phyloP scores from a whole-genome alignment of 2,797 vertebrate species.

The Philypnodon macrostomus region DNA sequence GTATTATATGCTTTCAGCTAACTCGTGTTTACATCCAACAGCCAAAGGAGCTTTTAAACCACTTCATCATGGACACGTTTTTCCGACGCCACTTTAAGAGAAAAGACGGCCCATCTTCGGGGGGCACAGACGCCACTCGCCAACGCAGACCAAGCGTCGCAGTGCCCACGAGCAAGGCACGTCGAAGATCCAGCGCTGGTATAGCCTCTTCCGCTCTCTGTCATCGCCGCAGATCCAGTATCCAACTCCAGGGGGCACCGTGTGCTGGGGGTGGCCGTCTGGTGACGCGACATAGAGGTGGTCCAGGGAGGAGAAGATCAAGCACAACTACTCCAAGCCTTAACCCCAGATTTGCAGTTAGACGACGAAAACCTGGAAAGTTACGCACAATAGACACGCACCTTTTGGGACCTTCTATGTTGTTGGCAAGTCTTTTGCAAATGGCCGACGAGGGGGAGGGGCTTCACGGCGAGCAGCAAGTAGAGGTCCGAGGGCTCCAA shows the following conservation, averaged over 20 bases:
- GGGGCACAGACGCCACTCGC: constrained; percentile 7
- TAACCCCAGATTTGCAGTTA: constrained; percentile 83
- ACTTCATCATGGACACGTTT: constrained; percentile 87
- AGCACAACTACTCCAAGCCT: constrained; percentile 81
- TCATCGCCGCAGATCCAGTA: constrained; percentile 77
- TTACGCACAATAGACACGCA: constrained; percentile 69
- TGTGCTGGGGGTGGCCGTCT: constrained; percentile 23
- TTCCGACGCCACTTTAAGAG: constrained; percentile 87
- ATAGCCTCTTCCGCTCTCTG: constrained; percentile 76
- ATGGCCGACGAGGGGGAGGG: constrained; percentile 70
- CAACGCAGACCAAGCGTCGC: constrained; percentile 69
- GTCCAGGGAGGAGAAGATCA: constrained; percentile 73
- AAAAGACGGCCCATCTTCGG: constrained; percentile 57
- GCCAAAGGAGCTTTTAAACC: constrained; percentile 19
- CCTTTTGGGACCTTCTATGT: constrained; percentile 78
- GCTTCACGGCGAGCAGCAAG: constrained; percentile 40
- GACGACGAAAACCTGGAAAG: constrained; percentile 51
- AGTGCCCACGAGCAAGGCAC: constrained; percentile 83
- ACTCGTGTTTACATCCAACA: constrained; percentile 44
- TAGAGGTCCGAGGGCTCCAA: constrained; percentile 60
- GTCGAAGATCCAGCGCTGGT: constrained; percentile 81
- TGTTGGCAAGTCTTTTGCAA: constrained; percentile 80
- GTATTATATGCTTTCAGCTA: no score
- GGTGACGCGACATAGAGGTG: constrained; percentile 10
- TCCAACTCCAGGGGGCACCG: constrained; percentile 53